Base-by-base conservation (phyloP, 2,797 vertebrate species). In the Micromesistius poutassou region DNA sequence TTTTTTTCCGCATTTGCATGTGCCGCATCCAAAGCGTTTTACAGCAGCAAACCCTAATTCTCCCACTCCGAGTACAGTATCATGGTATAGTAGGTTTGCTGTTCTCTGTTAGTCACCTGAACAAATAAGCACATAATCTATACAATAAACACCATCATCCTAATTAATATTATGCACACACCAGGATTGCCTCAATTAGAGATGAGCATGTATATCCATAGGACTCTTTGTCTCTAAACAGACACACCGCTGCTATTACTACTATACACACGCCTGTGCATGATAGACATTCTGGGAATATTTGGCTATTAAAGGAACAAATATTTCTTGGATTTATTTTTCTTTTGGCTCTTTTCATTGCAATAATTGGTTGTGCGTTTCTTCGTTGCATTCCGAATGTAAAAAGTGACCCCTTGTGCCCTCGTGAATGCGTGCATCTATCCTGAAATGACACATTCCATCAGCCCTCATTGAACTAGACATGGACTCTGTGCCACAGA, bases 131-230 rank as follows among this genome's bases (percentile, higher is more conserved):
- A 85, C 80, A 80, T 93, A 94, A 93, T 91, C 92, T 92, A 90
- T 87, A 93, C 86, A 88, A 89, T 91, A 93, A 93, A 94, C 91
- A 93, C 75, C 74, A 89, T 90, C 85, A 87, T 87, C 84, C 86
- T 93, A 93, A 95, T 94, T 93, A 92, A 86, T 87, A 87, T 84
- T 90, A 83, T 83, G 86, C 89, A 88, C 86, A 91, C 85, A 91
- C 77, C 77, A 86, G 85, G 88, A 93, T 94, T 92, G 92, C 85
- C 85, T 83, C 89, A 91, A 90, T 90, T 90, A 92, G 84, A 91
- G 88, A 91, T 78, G 81, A 80, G 80, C 84, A 86, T 86, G 85
- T 81, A 81, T 75, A 80, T 86, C 85, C 81, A 88, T 84, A 88
- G 77, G 80, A 84, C 76, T 79, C 72, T 30, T 55, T 79, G 66